phyloP scores from a whole-genome alignment of 1,140 invertebrate species.

The Centruroides sculpturatus region DNA sequence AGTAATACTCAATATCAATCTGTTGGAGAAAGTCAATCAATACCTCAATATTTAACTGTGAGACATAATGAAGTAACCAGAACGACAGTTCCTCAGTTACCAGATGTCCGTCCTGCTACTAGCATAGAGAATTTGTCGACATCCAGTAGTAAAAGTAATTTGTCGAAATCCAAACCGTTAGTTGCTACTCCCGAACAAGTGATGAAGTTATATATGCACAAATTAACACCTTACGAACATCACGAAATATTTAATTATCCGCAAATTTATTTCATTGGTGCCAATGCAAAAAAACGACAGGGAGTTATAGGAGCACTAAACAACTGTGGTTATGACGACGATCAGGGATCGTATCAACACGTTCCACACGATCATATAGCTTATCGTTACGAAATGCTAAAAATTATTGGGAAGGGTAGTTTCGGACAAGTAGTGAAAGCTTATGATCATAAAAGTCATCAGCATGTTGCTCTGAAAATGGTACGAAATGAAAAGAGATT shows the following conservation, averaged over 20 bases:
- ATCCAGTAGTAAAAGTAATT: slow-evolving; percentile 13
- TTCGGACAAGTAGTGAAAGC: slow-evolving; percentile 98
- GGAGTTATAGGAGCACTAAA: slow-evolving; percentile 70
- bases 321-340: slow-evolving; percentile 89
- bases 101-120: slow-evolving; percentile 13
- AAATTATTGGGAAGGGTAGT: slow-evolving; percentile 96
- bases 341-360: slow-evolving; percentile 94
- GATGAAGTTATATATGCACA: slow-evolving; percentile 85
- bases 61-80: slow-evolving; percentile 3
- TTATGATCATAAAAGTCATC: slow-evolving; percentile 89
- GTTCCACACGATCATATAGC: slow-evolving; percentile 96
- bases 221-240: slow-evolving; percentile 86
- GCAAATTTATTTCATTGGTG: slow-evolving; percentile 91
- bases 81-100: slow-evolving; percentile 9
- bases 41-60: slow-evolving; percentile 5
- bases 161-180: slow-evolving; percentile 26
- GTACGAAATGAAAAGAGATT: slow-evolving; percentile 97
- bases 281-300: slow-evolving; percentile 84
- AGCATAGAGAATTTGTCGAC: slow-evolving; percentile 12
- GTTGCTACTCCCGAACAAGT: slow-evolving; percentile 73
- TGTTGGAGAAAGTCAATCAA: slow-evolving; percentile 1
- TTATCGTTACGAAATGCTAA: slow-evolving; percentile 91
- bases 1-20: slow-evolving; percentile 5
- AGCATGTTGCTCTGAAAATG: slow-evolving; percentile 94
- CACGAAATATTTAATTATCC: slow-evolving; percentile 87